phyloP scores from a whole-genome alignment of 64 coral and sea anemone species.

The Catalaphyllia jardinei region DNA sequence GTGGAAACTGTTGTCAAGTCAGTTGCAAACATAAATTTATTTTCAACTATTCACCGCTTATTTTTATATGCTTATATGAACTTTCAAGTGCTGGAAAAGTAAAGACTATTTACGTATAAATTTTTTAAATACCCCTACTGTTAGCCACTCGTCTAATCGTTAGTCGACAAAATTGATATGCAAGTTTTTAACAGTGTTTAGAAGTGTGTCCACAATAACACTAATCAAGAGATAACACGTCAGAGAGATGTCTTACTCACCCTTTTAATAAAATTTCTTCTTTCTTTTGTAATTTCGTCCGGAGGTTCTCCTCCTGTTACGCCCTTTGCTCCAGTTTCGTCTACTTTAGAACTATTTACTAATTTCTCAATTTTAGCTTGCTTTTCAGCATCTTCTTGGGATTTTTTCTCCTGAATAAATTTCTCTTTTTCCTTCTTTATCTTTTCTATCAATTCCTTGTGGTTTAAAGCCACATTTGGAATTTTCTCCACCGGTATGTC shows the following conservation, averaged over 20 bases:
- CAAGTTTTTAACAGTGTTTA: no score
- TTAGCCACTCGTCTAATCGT: no score
- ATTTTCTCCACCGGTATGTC: neutral
- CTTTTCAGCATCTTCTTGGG: constrained; percentile 61
- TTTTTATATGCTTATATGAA: no score
- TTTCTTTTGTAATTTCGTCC: constrained; percentile 71
- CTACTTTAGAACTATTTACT: constrained; percentile 49
- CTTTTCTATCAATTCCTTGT: constrained; percentile 78
- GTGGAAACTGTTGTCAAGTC: no score
- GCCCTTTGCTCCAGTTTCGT: constrained; percentile 29
- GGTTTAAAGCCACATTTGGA: constrained; percentile 36
- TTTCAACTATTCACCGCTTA: no score
- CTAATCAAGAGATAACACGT: no score
- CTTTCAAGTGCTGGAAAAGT: no score
- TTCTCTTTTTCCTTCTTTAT: constrained; percentile 94
- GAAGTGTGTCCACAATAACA: no score
- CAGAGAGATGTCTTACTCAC: neutral
- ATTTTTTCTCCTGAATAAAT: constrained; percentile 62
- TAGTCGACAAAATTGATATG: no score
- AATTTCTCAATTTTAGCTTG: constrained; percentile 73
- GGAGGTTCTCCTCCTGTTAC: constrained; percentile 74
- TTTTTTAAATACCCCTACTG: no score
- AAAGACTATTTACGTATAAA: no score
- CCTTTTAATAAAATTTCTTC: constrained; percentile 87
- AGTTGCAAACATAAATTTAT: no score